Evolutionary conservation across 2,113 vertebrate species (phyloP).

Genomic region (Myocastor coypus): DNA sequence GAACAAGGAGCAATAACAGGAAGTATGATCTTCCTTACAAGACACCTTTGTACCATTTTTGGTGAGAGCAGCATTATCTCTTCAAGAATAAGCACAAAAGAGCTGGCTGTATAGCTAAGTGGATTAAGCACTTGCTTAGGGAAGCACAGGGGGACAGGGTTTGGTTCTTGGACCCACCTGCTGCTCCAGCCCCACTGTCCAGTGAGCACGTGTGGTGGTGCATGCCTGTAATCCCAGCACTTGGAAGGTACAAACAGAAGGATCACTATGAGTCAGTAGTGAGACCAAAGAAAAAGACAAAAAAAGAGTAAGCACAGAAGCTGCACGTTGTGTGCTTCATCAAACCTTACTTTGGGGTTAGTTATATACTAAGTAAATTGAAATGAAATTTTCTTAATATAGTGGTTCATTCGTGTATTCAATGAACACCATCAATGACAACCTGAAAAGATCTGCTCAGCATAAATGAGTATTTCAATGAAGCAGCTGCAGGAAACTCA

Average conservation of each 20-base stretch:
- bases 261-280: too few relatives aligned
- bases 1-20: not conserved
- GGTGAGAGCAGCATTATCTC: not conserved
- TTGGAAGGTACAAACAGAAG: too few relatives aligned
- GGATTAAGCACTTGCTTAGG: too few relatives aligned
- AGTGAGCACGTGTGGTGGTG: too few relatives aligned
- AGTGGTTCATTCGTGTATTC: not conserved
- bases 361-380: slow-evolving; percentile 9
- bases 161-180: too few relatives aligned
- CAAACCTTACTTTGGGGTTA: not conserved
- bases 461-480: not conserved
- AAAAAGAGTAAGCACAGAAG: not conserved
- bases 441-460: fast-evolving
- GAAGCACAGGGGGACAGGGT: too few relatives aligned
- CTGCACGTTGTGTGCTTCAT: not conserved
- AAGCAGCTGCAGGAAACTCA: not conserved
- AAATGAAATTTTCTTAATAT: not conserved
- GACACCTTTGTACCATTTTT: not conserved
- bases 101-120: too few relatives aligned
- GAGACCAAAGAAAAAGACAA: too few relatives aligned
- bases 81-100: too few relatives aligned
- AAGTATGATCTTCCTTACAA: not conserved
- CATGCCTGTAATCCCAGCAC: too few relatives aligned
- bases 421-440: not conserved
- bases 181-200: too few relatives aligned